Evolutionary conservation across 2,888 invertebrate species (phyloP).

Genomic region (Drosophila flavopinicola): DNA sequence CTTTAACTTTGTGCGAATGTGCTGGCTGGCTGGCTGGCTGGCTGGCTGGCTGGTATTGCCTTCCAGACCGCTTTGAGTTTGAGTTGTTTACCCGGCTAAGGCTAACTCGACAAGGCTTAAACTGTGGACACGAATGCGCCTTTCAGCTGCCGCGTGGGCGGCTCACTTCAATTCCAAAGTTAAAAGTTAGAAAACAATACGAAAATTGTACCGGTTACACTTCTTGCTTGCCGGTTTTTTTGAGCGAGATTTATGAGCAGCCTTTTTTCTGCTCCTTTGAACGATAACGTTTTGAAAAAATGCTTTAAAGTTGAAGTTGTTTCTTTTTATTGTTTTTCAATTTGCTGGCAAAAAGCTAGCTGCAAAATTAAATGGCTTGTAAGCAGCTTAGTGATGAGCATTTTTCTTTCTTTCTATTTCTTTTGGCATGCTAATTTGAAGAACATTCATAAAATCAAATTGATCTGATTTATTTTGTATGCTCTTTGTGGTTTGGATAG

Average conservation of each 20-base stretch:
- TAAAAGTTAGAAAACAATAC: slow-evolving; percentile 75
- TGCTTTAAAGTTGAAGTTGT: slow-evolving; percentile 35
- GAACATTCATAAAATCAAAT: no score
- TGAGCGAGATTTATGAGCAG: slow-evolving; percentile 57
- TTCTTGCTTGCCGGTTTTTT: slow-evolving; percentile 20
- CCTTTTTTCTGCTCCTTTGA: slow-evolving; percentile 42
- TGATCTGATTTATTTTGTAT: no score
- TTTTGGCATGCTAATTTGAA: no score
- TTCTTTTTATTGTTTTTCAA: slow-evolving; percentile 27
- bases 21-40: slow-evolving; percentile 49
- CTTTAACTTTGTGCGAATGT: slow-evolving; percentile 74
- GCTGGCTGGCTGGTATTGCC: slow-evolving; percentile 9
- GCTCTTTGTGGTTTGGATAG: no score
- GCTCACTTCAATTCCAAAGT: slow-evolving; percentile 61
- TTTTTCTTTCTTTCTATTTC: no score
- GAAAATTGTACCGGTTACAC: slow-evolving; percentile 47
- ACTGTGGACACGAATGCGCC: slow-evolving; percentile 54
- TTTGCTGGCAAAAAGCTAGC: slow-evolving; percentile 14
- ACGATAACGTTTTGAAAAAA: slow-evolving; percentile 49
- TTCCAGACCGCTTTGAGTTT: slow-evolving; percentile 45
- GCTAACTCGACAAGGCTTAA: slow-evolving; percentile 75
- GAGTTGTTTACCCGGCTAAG: slow-evolving; percentile 71
- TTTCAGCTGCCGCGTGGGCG: slow-evolving; percentile 18
- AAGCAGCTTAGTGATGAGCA: no score
- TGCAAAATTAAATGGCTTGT: background rate